Evolutionary conservation across 2,797 vertebrate genomes (phyloP).

Genomic region (Manis javanica): DNA sequence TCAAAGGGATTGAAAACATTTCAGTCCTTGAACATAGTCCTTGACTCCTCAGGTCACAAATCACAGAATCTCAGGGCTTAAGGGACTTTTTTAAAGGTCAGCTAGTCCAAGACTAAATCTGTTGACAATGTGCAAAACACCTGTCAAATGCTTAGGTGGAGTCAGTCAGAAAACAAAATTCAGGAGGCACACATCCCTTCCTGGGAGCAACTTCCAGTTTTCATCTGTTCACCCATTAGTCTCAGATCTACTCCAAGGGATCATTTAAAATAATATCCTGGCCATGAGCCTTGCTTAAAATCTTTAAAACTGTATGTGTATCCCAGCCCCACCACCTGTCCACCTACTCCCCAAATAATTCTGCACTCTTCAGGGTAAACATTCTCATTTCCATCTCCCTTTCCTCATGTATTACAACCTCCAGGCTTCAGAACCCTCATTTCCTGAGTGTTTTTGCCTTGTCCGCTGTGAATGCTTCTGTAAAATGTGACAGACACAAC

Average conservation of each 20-base stretch:
- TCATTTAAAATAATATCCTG: not conserved
- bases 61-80: not conserved
- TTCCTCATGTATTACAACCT: not conserved
- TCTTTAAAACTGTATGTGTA: not conserved
- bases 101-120: constrained; percentile 5
- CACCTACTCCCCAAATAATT: not conserved
- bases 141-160: not conserved
- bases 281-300: not conserved
- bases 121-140: not conserved
- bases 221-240: not conserved
- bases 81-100: not conserved
- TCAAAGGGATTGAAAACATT: not conserved
- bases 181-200: not conserved
- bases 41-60: not conserved
- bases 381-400: not conserved
- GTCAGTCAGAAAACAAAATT: not conserved
- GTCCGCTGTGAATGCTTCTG: not conserved
- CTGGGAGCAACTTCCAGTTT: not conserved
- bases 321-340: not conserved
- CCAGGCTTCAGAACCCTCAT: not conserved
- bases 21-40: not conserved
- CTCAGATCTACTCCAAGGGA: not conserved
- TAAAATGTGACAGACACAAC: not conserved
- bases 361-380: not conserved
- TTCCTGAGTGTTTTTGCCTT: not conserved